Evolutionary conservation across 2,888 invertebrate genomes (phyloP), one percentile per base, ranked within the genome.

Genomic region (Cantharis flavilabris): DNA sequence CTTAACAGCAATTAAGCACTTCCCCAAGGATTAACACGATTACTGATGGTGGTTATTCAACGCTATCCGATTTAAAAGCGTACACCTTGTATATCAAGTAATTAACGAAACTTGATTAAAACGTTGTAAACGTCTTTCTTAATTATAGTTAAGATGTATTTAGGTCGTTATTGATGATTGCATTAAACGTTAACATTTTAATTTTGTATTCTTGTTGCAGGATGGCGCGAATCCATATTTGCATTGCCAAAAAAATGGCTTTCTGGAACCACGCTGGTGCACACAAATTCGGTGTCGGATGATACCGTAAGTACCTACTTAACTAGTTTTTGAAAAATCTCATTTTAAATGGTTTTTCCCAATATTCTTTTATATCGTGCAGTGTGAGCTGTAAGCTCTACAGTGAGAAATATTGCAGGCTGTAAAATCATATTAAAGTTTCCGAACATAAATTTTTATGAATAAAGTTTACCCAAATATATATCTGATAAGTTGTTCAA

Each of bases 191-290:
- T n/a, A n/a, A n/a, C n/a, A n/a, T n/a, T 49, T 49, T 49, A 49
- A 49, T 49, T 11, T 63, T 69, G 75, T 69, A 76, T 79, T 83
- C 81, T 84, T 80, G 75, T 90, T 90, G 16, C 90, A 94, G 94
- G 93, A 93, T 94, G 94, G 94, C 91, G 91, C 85, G 94, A 94
- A 83, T 93, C 94, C 16, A 89, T 94, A 83, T 88, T 94, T 81
- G 92, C 94, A 72, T 89, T 94, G 85, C 93, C 94, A 81, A 94
- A 93, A 87, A 92, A 92, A 85, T 93, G 93, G 92, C 91, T 94
- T 84, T 89, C 90, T 81, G 87, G 88, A 75, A 86, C 89, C 80
- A 90, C 91, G 86, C 89, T 91, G 82, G 91, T 87, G 84, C 86
- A 87, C 84, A 82, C 86, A 82, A 87, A 84, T 81, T 83, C 85